A percentile compares a stretch with the other conserved stretches of the same genome.
Conservation (phyloP, 2,797 vertebrate genomes). For the Sebastes jordani region DNA sequence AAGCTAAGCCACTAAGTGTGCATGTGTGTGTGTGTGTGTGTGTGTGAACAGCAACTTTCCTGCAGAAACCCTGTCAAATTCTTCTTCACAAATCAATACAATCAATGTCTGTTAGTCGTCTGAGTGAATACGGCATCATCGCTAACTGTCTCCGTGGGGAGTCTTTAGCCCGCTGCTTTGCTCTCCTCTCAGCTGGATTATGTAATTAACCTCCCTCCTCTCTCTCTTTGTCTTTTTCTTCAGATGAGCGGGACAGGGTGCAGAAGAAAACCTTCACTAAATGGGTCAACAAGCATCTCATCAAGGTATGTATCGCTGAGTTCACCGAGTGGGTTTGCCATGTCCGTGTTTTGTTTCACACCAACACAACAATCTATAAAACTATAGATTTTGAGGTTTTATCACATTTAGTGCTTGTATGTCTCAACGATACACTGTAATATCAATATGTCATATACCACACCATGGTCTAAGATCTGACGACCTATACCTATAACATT, state of each 20-base stretch:
- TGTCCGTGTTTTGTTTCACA: not conserved
- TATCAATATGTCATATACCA: not conserved
- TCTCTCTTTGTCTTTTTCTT: constrained; percentile 27
- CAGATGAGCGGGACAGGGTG: constrained; percentile 97
- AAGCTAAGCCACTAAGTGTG: not conserved
- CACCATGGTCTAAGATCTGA: not conserved
- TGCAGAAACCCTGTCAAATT: not conserved
- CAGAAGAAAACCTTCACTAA: constrained; percentile 99
- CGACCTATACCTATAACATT: not conserved
- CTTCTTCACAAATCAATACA: not conserved
- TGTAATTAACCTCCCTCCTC: constrained; percentile 45
- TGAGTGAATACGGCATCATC: not conserved
- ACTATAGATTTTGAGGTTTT: not conserved
- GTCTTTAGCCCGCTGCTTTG: not conserved
- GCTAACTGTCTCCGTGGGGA: not conserved
- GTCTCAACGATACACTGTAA: not conserved
- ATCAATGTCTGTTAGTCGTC: not conserved
- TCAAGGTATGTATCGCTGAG: constrained; percentile 87
- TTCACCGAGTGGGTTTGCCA: not conserved
- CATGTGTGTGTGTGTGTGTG: not conserved
- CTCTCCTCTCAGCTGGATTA: constrained; percentile 1
- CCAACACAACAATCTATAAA: not conserved
- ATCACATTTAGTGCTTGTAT: no score
- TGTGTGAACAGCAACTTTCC: not conserved
- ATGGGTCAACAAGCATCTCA: constrained; percentile 99